A percentile compares a stretch with the other conserved stretches of the same genome.
Evolutionary conservation across 2,797 vertebrate species (phyloP).

Genomic region (Chromis chromis): DNA sequence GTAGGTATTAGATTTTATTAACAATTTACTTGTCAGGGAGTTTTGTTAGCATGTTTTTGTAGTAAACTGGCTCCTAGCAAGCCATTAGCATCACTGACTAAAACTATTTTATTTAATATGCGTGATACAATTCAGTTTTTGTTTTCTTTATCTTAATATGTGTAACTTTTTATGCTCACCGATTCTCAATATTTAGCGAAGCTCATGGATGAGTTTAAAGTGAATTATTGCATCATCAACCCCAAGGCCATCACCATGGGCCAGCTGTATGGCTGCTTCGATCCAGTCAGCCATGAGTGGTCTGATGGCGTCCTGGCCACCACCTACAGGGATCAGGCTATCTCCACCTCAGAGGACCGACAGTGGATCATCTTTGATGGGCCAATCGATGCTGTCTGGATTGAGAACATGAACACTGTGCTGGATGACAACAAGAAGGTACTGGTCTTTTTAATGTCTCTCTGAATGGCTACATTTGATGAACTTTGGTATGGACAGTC

Average conservation of each 20-base stretch:
- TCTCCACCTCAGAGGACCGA: slow-evolving; percentile 85
- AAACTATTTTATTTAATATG: no score
- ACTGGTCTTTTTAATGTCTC: slow-evolving; percentile 17
- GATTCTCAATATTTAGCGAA: slow-evolving; percentile 70
- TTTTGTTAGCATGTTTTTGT: slow-evolving; percentile 1
- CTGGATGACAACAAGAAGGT: slow-evolving; percentile 98
- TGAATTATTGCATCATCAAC: slow-evolving; percentile 91
- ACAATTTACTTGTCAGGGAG: neutral
- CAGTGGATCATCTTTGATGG: slow-evolving; percentile 98
- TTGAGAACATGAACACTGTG: slow-evolving; percentile 98
- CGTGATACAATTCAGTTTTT: neutral
- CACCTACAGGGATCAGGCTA: slow-evolving; percentile 90
- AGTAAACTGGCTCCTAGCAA: neutral
- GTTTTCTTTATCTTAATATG: neutral
- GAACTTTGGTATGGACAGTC: neutral
- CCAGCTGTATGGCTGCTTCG: slow-evolving; percentile 93
- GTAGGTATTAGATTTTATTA: slow-evolving; percentile 69
- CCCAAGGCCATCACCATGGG: slow-evolving; percentile 96
- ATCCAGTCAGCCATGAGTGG: slow-evolving; percentile 94
- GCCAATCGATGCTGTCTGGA: slow-evolving; percentile 96
- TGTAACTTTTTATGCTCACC: slow-evolving; percentile 1
- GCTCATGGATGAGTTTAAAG: slow-evolving; percentile 90
- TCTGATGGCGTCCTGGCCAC: slow-evolving; percentile 92
- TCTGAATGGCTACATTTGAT: neutral
- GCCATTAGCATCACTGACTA: neutral